phyloP scores from a whole-genome alignment of 2,888 invertebrate species.

The Eupeodes latifasciatus region DNA sequence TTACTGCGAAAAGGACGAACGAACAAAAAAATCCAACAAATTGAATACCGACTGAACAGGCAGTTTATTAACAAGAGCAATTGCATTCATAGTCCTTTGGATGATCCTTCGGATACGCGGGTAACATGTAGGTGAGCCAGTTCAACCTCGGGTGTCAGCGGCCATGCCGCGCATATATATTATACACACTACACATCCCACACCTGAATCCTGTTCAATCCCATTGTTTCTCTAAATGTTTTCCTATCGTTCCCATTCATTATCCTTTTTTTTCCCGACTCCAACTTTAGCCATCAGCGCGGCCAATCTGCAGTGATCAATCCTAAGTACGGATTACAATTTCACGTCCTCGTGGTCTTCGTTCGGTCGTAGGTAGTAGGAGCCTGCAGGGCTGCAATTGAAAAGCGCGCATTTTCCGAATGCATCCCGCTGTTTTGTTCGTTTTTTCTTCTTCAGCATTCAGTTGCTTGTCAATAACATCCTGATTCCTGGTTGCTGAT shows the following conservation, averaged over 20 bases:
- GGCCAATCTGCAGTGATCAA: slow-evolving; percentile 67
- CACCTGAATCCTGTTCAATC: slow-evolving; percentile 33
- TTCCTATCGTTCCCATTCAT: slow-evolving; percentile 63
- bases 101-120: slow-evolving; percentile 34
- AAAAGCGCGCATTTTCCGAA: slow-evolving; percentile 69
- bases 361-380: background rate
- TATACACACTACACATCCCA: slow-evolving; percentile 23
- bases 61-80: slow-evolving; percentile 52
- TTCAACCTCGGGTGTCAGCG: slow-evolving; percentile 64
- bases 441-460: slow-evolving; percentile 23
- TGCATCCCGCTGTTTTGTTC: slow-evolving; percentile 68
- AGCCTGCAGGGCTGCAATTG: slow-evolving; percentile 40
- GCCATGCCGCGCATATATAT: background rate
- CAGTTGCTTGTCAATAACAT: slow-evolving; percentile 12
- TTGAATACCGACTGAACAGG: slow-evolving; percentile 33
- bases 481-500: slow-evolving; percentile 17
- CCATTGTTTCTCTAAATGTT: slow-evolving; percentile 72
- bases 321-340: slow-evolving; percentile 73
- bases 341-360: background rate
- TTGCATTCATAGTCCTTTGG: slow-evolving; percentile 42
- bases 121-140: slow-evolving; percentile 49
- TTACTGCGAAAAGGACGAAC: slow-evolving; percentile 33
- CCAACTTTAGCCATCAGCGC: slow-evolving; percentile 24
- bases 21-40: slow-evolving; percentile 6
- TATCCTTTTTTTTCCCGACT: slow-evolving; percentile 60